Evolutionary conservation across 2,797 vertebrate species (phyloP).

Genomic region (Darevskia nairensis): DNA sequence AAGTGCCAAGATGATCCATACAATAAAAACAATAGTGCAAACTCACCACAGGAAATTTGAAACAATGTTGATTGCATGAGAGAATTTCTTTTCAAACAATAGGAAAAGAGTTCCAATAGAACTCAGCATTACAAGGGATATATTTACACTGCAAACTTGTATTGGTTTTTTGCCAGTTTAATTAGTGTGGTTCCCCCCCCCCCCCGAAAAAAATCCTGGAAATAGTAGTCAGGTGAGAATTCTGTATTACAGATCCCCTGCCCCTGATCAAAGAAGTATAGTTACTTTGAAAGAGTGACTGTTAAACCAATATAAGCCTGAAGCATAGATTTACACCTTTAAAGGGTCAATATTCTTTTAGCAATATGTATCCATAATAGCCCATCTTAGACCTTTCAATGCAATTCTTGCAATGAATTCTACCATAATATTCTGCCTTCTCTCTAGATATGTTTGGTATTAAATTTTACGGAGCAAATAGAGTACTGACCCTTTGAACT

Average conservation of each 20-base stretch:
- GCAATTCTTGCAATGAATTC: slow-evolving; percentile 57
- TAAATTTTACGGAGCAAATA: slow-evolving; percentile 67
- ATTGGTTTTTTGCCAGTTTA: slow-evolving; percentile 15
- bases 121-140: slow-evolving; percentile 61
- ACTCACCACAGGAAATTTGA: slow-evolving; percentile 80
- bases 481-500: slow-evolving; percentile 77
- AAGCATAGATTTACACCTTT: slow-evolving; percentile 17
- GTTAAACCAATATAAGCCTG: slow-evolving; percentile 32
- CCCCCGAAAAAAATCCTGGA: background rate
- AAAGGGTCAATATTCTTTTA: slow-evolving; percentile 75
- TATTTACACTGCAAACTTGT: slow-evolving; percentile 27
- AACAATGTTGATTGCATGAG: slow-evolving; percentile 71
- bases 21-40: slow-evolving; percentile 81
- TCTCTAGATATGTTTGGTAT: slow-evolving; percentile 65
- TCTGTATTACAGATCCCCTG: background rate
- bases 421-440: slow-evolving; percentile 70
- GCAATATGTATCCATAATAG: slow-evolving; percentile 62
- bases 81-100: slow-evolving; percentile 77
- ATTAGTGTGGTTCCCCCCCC: background rate
- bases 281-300: background rate
- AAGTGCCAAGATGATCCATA: slow-evolving; percentile 74
- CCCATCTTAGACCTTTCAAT: slow-evolving; percentile 59
- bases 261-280: background rate
- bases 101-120: slow-evolving; percentile 81
- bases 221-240: background rate